These are phyloP conservation scores for Rhagonycha fulva DNA, from an alignment of 2,888 invertebrate species.

Conservation along the genomic window DNA sequence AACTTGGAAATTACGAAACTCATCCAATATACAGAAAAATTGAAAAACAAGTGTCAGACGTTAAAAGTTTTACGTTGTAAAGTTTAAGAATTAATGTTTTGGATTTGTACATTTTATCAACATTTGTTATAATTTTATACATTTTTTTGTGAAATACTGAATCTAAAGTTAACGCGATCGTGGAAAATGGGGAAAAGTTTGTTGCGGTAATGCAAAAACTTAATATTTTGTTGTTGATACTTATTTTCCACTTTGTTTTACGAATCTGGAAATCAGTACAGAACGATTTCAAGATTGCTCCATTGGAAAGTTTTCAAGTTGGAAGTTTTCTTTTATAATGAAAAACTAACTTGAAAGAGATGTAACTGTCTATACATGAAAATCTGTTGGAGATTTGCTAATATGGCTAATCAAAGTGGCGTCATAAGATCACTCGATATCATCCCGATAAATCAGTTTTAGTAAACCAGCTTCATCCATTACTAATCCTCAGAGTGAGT, in stretches of 20 bases:
- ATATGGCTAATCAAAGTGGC: no score
- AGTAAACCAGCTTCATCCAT: no score
- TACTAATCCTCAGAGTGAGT: no score
- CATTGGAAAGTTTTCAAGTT: not conserved
- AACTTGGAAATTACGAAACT: not conserved
- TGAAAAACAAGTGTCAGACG: not conserved
- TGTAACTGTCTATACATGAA: no score
- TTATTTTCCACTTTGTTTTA: not conserved
- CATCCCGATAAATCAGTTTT: no score
- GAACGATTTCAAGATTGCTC: not conserved
- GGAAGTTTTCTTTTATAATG: not conserved
- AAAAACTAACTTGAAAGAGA: not conserved
- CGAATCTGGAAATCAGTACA: not conserved
- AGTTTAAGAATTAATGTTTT: not conserved
- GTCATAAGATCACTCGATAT: no score
- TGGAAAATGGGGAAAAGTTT: not conserved
- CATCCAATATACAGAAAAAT: not conserved
- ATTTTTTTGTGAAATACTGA: not conserved
- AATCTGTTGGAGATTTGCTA: no score
- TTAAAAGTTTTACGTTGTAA: not conserved
- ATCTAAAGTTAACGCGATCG: not conserved
- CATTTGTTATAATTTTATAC: not conserved
- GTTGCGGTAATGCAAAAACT: not conserved
- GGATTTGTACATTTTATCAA: not conserved
- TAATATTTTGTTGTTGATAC: not conserved